Evolutionary conservation across 2,797 vertebrate species (phyloP).

Genomic region (Clarias pachynema): DNA sequence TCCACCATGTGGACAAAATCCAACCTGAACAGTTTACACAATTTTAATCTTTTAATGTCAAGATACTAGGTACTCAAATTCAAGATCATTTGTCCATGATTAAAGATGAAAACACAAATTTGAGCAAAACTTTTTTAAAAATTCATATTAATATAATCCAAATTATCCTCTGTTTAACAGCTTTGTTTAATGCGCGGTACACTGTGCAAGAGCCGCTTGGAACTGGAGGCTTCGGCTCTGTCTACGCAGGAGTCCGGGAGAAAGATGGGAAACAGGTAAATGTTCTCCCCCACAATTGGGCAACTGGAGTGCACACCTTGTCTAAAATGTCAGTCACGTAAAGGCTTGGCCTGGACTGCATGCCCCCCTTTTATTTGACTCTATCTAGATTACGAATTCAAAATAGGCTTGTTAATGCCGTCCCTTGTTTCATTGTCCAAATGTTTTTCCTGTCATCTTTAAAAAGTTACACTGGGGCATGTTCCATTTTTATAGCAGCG

Average conservation of each 20-base stretch:
- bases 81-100: background rate
- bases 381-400: no score
- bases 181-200: background rate
- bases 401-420: no score
- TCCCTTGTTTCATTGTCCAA: no score
- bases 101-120: background rate
- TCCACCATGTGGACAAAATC: background rate
- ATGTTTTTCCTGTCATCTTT: no score
- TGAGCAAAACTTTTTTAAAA: no score
- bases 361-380: background rate
- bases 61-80: no score
- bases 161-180: constrained; percentile 1
- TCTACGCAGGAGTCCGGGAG: background rate
- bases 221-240: background rate
- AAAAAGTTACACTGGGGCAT: no score
- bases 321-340: background rate
- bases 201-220: background rate
- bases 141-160: background rate
- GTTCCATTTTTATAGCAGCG: no score
- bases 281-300: background rate
- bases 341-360: background rate
- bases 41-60: background rate
- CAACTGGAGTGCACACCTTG: background rate
- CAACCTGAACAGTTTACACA: background rate
- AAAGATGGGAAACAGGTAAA: background rate